Conservation (phyloP, 2,113 vertebrate species). For the Sorex araneus region DNA sequence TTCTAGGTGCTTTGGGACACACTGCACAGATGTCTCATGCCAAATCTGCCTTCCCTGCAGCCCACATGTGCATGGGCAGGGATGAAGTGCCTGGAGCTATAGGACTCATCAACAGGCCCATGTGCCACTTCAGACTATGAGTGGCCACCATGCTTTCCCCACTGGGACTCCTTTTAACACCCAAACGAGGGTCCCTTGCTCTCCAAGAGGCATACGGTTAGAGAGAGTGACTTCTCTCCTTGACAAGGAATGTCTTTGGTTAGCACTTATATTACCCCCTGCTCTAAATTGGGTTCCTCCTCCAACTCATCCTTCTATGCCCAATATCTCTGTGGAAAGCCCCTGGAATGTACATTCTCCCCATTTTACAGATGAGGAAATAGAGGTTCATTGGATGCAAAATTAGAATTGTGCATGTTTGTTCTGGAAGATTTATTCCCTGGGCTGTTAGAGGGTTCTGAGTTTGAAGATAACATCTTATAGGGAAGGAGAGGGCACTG, state of each 20-base stretch:
- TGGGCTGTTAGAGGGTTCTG: background rate
- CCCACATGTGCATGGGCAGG: background rate
- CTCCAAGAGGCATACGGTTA: background rate
- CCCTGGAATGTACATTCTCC: fast-evolving
- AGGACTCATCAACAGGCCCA: too few species aligned
- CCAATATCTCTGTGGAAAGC: background rate
- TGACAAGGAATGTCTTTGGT: background rate
- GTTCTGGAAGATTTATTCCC: background rate
- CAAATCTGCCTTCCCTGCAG: background rate
- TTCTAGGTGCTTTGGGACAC: fast-evolving
- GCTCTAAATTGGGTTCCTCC: background rate
- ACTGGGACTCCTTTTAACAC: background rate
- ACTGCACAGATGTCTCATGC: background rate
- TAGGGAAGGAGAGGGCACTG: background rate
- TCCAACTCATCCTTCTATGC: background rate
- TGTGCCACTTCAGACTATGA: background rate
- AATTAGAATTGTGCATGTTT: background rate
- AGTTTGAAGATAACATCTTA: background rate
- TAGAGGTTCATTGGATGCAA: background rate
- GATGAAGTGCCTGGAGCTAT: constrained; percentile 28
- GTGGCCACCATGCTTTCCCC: background rate
- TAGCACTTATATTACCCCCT: fast-evolving
- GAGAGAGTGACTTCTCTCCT: background rate
- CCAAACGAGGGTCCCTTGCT: background rate
- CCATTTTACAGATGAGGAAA: constrained; percentile 1